Evolutionary conservation across 2,113 vertebrate genomes (phyloP).

Genomic region (Onychostoma macrolepis): DNA sequence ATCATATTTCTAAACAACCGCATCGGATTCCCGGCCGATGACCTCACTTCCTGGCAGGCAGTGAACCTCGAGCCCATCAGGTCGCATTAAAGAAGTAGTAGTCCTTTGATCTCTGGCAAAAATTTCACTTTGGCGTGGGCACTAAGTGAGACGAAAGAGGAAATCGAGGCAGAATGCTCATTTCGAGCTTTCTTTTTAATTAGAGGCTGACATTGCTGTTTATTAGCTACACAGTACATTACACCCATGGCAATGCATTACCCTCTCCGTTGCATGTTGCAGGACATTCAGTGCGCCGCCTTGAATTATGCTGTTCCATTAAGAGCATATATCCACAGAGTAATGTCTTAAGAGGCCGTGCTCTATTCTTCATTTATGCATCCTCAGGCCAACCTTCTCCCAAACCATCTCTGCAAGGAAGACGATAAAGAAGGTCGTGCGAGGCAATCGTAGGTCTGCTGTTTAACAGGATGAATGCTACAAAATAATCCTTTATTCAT

Average conservation of each 20-base stretch:
- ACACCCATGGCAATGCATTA: slow-evolving; percentile 57
- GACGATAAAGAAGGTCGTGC: slow-evolving; percentile 8
- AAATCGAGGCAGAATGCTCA: slow-evolving; percentile 19
- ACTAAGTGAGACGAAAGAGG: slow-evolving; percentile 23
- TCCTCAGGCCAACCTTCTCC: slow-evolving; percentile 18
- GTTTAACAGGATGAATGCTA: slow-evolving; percentile 42
- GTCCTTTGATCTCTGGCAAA: slow-evolving; percentile 26
- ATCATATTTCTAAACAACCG: slow-evolving; percentile 24
- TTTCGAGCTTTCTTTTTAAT: slow-evolving; percentile 61
- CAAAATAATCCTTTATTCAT: slow-evolving; percentile 58
- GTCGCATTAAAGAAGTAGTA: not conserved
- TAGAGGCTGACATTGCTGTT: slow-evolving; percentile 66
- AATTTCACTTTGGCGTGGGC: not conserved
- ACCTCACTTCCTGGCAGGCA: slow-evolving; percentile 27
- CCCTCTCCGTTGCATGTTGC: slow-evolving; percentile 46
- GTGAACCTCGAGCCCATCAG: slow-evolving; percentile 16
- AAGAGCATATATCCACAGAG: slow-evolving; percentile 51
- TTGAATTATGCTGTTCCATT: slow-evolving; percentile 60
- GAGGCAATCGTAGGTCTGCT: slow-evolving; percentile 17
- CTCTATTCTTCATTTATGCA: slow-evolving; percentile 44
- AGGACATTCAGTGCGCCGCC: slow-evolving; percentile 21
- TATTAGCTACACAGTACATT: slow-evolving; percentile 59
- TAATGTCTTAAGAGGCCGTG: slow-evolving; percentile 41
- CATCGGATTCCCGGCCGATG: slow-evolving; percentile 6
- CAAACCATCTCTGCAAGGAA: not conserved